Conservation (phyloP, 2,113 vertebrate species). For the Cariama cristata region DNA sequence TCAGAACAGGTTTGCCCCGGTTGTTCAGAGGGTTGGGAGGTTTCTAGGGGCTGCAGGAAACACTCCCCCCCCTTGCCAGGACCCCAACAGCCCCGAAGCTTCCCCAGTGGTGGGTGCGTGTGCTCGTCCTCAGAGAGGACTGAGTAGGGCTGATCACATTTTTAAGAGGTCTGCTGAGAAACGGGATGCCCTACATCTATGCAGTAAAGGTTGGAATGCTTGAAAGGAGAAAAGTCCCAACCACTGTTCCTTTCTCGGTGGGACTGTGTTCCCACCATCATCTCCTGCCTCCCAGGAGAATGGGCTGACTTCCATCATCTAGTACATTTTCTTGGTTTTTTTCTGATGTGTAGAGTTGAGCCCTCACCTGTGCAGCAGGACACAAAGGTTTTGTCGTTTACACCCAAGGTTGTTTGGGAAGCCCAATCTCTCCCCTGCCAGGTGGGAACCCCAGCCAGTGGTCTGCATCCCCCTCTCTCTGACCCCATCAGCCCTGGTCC, state of each 20-base stretch:
- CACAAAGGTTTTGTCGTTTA: not conserved
- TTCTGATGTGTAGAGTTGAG: not conserved
- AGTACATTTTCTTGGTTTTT: not conserved
- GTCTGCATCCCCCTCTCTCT: accelerated
- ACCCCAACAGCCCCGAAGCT: not conserved
- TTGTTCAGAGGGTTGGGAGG: not conserved
- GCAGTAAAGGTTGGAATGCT: not conserved
- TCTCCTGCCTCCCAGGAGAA: not conserved
- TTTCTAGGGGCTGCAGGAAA: not conserved
- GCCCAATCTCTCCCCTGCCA: not conserved
- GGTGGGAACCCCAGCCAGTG: not conserved
- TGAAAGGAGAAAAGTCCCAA: not conserved
- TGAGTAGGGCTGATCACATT: not conserved
- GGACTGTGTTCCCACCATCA: not conserved
- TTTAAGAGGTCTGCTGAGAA: not conserved
- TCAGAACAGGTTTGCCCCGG: accelerated
- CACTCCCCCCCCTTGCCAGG: not conserved
- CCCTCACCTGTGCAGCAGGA: not conserved
- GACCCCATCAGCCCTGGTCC: not conserved
- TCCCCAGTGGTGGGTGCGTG: not conserved
- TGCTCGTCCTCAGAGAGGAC: not conserved
- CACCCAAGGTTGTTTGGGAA: not conserved
- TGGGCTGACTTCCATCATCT: not conserved
- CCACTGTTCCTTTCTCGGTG: not conserved
- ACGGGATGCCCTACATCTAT: not conserved